Conservation (phyloP, 2,113 vertebrate species). For the Pachyramphus minor region DNA sequence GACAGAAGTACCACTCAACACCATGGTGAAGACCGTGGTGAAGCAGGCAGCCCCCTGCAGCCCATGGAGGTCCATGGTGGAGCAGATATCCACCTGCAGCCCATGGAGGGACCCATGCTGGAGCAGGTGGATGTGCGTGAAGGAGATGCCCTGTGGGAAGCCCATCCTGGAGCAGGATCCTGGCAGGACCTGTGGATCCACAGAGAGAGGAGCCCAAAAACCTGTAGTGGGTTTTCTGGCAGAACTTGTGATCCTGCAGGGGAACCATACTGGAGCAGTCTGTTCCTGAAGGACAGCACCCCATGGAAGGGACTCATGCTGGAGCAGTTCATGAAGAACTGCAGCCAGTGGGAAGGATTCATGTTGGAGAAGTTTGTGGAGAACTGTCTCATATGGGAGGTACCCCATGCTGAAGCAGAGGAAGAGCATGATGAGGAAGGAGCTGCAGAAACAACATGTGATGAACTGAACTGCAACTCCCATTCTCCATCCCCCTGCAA, state of each 20-base stretch:
- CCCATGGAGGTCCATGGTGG: too few relatives aligned
- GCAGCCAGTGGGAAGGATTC: neutral
- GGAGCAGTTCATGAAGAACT: neutral
- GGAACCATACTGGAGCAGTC: neutral
- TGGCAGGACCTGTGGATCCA: neutral
- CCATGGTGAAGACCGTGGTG: neutral
- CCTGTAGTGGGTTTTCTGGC: neutral
- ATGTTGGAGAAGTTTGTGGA: neutral
- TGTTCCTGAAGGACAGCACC: neutral
- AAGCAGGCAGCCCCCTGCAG: neutral
- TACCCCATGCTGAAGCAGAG: neutral
- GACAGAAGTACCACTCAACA: too few relatives aligned
- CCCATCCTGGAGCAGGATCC: neutral
- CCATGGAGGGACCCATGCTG: fast-evolving
- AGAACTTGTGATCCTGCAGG: neutral
- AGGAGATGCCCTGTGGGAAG: fast-evolving
- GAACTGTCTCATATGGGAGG: neutral
- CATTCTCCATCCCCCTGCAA: too few relatives aligned
- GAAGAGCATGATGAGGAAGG: neutral
- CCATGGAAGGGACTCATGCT: neutral
- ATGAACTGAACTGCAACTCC: neutral
- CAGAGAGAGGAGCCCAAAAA: neutral
- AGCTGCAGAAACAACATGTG: neutral
- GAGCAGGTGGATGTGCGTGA: neutral
- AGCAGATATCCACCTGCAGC: neutral